These are phyloP conservation scores for Chorisops tibialis DNA, from an alignment of 2,888 invertebrate species.

Conservation along the genomic window DNA sequence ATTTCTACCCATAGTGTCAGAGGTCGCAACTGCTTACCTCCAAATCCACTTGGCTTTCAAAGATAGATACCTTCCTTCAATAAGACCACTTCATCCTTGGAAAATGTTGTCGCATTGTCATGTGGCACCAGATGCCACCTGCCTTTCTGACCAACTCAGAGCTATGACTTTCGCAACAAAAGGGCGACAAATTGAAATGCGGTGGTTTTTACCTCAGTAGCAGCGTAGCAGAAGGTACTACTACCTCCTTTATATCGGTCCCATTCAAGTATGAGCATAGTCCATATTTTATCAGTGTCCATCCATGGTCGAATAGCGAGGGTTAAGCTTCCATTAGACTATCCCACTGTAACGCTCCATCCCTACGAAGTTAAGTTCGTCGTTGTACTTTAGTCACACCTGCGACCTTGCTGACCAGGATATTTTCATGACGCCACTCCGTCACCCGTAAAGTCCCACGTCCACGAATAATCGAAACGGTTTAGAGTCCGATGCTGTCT, in stretches of 20 bases:
- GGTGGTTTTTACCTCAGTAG: not conserved
- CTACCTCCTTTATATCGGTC: too few relatives aligned
- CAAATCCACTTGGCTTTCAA: too few relatives aligned
- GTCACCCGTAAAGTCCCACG: not conserved
- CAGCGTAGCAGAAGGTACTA: not conserved
- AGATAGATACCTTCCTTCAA: too few relatives aligned
- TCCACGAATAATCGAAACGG: not conserved
- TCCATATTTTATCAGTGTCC: too few relatives aligned
- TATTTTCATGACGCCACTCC: slow-evolving; percentile 1
- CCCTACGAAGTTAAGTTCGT: too few relatives aligned
- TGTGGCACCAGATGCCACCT: slow-evolving; percentile 27
- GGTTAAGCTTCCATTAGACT: too few relatives aligned
- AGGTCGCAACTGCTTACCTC: too few relatives aligned
- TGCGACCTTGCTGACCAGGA: slow-evolving; percentile 13
- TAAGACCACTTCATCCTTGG: too few relatives aligned
- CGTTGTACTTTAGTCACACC: slow-evolving; percentile 6
- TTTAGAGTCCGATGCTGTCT: not conserved
- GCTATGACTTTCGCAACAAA: not conserved
- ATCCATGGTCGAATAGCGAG: too few relatives aligned
- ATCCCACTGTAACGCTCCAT: too few relatives aligned
- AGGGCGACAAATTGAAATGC: not conserved
- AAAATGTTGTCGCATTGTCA: slow-evolving; percentile 26
- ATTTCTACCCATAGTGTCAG: too few relatives aligned
- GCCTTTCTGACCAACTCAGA: not conserved
- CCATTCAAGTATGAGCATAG: too few relatives aligned